phyloP scores from a whole-genome alignment of 2,113 vertebrate species.

The Steatornis caripensis region DNA sequence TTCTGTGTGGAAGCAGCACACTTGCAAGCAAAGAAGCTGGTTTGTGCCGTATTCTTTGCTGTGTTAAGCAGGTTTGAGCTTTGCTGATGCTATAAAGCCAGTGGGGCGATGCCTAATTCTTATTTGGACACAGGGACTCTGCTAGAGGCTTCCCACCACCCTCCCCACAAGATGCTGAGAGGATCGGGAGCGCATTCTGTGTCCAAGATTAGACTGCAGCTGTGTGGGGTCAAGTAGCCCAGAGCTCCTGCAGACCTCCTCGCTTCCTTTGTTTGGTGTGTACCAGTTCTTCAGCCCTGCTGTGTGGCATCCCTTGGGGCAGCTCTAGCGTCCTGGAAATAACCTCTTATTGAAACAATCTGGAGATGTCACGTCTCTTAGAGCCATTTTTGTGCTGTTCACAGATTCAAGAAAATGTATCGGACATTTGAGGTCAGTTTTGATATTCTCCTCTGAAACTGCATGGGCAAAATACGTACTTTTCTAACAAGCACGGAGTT shows the following conservation, averaged over 20 bases:
- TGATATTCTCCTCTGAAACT: background rate
- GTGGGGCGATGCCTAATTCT: background rate
- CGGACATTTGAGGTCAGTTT: background rate
- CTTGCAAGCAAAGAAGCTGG: background rate
- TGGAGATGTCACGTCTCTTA: background rate
- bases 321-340: background rate
- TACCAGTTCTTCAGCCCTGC: background rate
- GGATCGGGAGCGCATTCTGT: background rate
- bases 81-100: background rate
- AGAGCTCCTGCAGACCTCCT: background rate
- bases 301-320: background rate
- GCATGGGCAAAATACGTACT: background rate
- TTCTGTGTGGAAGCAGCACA: background rate
- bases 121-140: background rate
- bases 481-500: background rate
- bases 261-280: background rate
- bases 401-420: background rate
- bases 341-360: background rate
- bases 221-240: background rate
- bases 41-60: background rate
- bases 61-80: background rate
- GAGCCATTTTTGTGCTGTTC: background rate
- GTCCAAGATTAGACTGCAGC: background rate
- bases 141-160: background rate
- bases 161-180: background rate